A percentile compares a stretch with the other conserved stretches of the same genome.
Conservation (phyloP, 1,140 invertebrate genomes). For the Cardiocondyla obscurior region DNA sequence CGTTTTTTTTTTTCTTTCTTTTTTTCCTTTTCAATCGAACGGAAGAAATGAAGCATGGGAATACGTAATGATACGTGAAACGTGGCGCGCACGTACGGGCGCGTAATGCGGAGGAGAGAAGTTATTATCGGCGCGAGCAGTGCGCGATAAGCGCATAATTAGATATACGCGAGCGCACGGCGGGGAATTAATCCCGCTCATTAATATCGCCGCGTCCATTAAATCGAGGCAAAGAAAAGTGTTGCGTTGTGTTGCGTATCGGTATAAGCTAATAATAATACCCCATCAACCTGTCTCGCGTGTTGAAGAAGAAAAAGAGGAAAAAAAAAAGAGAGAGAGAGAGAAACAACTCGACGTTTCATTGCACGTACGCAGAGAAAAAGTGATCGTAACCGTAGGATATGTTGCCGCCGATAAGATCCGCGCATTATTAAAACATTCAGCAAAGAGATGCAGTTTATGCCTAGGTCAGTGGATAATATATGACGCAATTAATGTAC, state of each 20-base stretch:
- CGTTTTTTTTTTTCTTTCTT: neutral
- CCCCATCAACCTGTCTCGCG: slow-evolving; percentile 11
- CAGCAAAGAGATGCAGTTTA: slow-evolving; percentile 17
- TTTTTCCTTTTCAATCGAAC: neutral
- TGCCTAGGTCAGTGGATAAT: slow-evolving; percentile 38
- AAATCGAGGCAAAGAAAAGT: slow-evolving; percentile 31
- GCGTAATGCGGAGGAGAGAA: slow-evolving; percentile 39
- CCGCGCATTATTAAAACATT: slow-evolving; percentile 30
- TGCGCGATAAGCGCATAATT: slow-evolving; percentile 58
- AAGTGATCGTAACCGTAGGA: slow-evolving; percentile 28
- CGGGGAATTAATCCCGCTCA: slow-evolving; percentile 57
- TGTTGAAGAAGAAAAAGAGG: neutral
- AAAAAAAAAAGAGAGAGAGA: slow-evolving; percentile 55
- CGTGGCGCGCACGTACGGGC: slow-evolving; percentile 5
- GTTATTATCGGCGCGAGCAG: slow-evolving; percentile 52
- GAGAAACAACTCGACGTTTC: slow-evolving; percentile 59
- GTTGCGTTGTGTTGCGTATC: slow-evolving; percentile 27
- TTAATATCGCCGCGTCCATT: slow-evolving; percentile 41
- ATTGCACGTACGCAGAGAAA: slow-evolving; percentile 28
- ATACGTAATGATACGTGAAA: slow-evolving; percentile 54
- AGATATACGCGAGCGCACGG: slow-evolving; percentile 46
- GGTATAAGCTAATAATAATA: slow-evolving; percentile 32
- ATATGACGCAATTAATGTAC: slow-evolving; percentile 34
- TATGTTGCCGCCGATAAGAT: slow-evolving; percentile 35
- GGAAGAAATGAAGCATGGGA: slow-evolving; percentile 11